Evolutionary conservation across 1,140 invertebrate species (phyloP).

Genomic region (Drosophila rhopaloa): DNA sequence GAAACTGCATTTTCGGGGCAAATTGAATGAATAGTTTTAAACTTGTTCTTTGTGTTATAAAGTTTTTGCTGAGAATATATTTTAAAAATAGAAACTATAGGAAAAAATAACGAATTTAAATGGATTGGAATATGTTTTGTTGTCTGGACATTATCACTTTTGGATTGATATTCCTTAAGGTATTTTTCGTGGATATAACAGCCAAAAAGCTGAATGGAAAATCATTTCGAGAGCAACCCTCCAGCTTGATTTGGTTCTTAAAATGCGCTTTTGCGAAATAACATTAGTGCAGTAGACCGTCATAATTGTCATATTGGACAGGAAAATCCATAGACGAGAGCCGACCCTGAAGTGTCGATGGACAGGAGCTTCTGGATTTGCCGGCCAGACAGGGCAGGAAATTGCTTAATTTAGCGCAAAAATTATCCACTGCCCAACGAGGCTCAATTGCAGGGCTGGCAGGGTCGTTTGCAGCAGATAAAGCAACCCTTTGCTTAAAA

Average conservation of each 20-base stretch:
- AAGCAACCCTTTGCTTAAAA: conserved; percentile 32
- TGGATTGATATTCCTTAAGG: too few species aligned
- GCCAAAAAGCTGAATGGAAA: background rate
- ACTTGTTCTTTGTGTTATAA: background rate
- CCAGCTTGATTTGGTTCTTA: conserved; percentile 4
- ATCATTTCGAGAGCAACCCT: conserved; percentile 2
- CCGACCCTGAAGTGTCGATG: conserved; percentile 7
- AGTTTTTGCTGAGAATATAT: too few species aligned
- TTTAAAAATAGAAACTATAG: too few species aligned
- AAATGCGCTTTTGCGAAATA: conserved; percentile 75
- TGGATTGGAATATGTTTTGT: too few species aligned
- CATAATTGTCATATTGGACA: conserved; percentile 75
- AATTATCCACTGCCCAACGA: conserved; percentile 65
- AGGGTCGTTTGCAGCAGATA: conserved; percentile 10
- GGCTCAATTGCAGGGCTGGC: conserved; percentile 23
- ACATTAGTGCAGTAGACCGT: conserved; percentile 73
- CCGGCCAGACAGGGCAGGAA: conserved; percentile 47
- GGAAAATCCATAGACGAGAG: conserved; percentile 33
- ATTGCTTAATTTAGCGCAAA: conserved; percentile 81
- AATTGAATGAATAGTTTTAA: background rate
- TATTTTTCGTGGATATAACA: background rate
- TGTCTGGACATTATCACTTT: too few species aligned
- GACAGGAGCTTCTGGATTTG: conserved; percentile 2
- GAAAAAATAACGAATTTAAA: too few species aligned
- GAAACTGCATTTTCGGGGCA: background rate